Percentiles rank a stretch among this genome's conserved stretches.
These are phyloP conservation scores for Sylvicola fuscatus DNA, from an alignment of 2,888 invertebrate genomes.

Conservation along the genomic window DNA sequence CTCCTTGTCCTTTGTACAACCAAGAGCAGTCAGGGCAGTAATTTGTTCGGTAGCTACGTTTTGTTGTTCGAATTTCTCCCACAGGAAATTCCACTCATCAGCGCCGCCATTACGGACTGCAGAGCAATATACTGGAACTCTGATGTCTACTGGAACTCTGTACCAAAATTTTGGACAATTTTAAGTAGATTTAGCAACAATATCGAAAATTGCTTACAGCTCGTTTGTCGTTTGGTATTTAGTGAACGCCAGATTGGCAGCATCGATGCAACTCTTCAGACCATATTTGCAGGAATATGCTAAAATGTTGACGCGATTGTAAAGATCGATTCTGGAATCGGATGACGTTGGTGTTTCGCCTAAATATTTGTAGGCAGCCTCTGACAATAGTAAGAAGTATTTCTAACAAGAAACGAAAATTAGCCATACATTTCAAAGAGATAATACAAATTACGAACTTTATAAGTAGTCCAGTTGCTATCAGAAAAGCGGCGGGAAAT, in stretches of 20 bases:
- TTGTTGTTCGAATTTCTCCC: constrained; percentile 33
- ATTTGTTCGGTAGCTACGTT: constrained; percentile 48
- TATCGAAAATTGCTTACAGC: background rate
- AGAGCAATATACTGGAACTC: constrained; percentile 52
- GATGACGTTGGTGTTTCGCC: constrained; percentile 14
- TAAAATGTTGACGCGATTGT: constrained; percentile 35
- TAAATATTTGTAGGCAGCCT: constrained; percentile 27
- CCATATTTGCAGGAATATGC: constrained; percentile 43
- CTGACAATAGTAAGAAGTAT: constrained; percentile 5
- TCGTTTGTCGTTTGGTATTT: constrained; percentile 1
- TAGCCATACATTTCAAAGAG: no score
- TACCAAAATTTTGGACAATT: constrained; percentile 3
- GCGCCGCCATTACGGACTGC: constrained; percentile 40
- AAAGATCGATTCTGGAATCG: constrained; percentile 33
- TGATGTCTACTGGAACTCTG: constrained; percentile 40
- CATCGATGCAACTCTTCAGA: constrained; percentile 32
- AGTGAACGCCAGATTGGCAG: constrained; percentile 16
- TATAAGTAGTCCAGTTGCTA: constrained; percentile 13
- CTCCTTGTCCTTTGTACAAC: constrained; percentile 36
- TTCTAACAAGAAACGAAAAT: constrained; percentile 11
- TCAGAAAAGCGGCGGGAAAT: constrained; percentile 10
- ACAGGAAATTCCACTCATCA: constrained; percentile 43
- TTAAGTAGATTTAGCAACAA: constrained; percentile 10
- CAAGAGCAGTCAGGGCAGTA: constrained; percentile 39
- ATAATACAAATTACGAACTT: constrained; percentile 12